Base-by-base conservation (phyloP, 2,113 vertebrate species). In the Austrofundulus limnaeus region DNA sequence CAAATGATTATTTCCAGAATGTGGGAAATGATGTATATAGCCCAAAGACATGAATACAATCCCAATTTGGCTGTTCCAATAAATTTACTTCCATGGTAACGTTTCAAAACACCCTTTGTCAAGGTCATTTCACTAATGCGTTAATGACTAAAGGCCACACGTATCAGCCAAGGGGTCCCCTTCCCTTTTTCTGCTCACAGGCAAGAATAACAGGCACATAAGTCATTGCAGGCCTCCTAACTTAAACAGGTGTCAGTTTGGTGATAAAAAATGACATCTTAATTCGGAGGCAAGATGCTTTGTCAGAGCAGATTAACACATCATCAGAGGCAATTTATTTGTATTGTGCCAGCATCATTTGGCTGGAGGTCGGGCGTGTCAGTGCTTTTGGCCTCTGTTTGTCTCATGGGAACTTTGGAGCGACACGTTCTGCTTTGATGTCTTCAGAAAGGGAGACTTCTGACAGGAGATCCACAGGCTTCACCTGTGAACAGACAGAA, bases 201-300 rank as follows among this genome's bases (percentile, higher is more conserved):
- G 71, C 81, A 84, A 83, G 49, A 90, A 88, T 77, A 91, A 92
- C 83, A 88, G 69, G 61, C 77, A 53, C 82, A 62, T 88, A 89
- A 88, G 84, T 93, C 85, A 81, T 85, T 77, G 76, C 87, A 86
- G 85, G 84, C 79, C 87, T 72, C 63, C 82, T 84, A 88, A 91
- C 92, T 89, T 91, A 91, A 92, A 92, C 90, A 91, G 88, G 90
- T 90, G 90, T 91, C 90, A 89, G 77, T 87, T 80, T 70, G 66
- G 82, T 85, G 83, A 89, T 91, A 91, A 92, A 92, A 92, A 89
- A 90, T 84, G 88, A 90, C 89, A 91, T 87, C 81, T 88, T 92
- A 90, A 91, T 92, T 90, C 80, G 59, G 83, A 83, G 76, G 71
- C 63, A 23, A 75, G 77, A 73, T 75, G 61, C 72, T 89, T 88